phyloP scores from a whole-genome alignment of 2,113 vertebrate species.

The Sturnira hondurensis region DNA sequence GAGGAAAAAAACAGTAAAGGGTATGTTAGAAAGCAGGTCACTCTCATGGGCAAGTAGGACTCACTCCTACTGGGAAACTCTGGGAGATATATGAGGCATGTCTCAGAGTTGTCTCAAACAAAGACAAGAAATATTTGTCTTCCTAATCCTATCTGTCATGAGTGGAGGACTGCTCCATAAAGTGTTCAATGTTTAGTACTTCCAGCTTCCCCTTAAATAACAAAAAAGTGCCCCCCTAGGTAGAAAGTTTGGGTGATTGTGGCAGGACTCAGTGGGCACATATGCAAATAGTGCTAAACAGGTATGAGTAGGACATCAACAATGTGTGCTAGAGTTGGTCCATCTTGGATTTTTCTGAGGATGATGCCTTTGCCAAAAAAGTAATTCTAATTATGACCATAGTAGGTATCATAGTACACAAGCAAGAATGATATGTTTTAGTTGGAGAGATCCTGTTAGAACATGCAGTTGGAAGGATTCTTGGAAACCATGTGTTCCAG shows the following conservation, averaged over 20 bases:
- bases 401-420: background rate
- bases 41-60: background rate
- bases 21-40: background rate
- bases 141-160: background rate
- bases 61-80: background rate
- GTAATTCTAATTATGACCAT: background rate
- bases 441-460: background rate
- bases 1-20: background rate
- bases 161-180: background rate
- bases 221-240: background rate
- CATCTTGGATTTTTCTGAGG: conserved; percentile 6
- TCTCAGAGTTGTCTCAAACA: background rate
- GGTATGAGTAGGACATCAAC: background rate
- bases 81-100: background rate
- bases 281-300: background rate
- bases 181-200: background rate
- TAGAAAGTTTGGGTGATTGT: background rate
- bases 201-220: background rate
- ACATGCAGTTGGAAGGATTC: background rate
- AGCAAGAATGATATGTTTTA: background rate
- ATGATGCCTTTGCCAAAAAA: background rate
- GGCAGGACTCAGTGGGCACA: background rate
- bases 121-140: background rate
- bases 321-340: background rate
- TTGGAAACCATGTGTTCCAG: background rate